Conservation (phyloP, 2,888 invertebrate genomes). For the Dryomyza anilis region DNA sequence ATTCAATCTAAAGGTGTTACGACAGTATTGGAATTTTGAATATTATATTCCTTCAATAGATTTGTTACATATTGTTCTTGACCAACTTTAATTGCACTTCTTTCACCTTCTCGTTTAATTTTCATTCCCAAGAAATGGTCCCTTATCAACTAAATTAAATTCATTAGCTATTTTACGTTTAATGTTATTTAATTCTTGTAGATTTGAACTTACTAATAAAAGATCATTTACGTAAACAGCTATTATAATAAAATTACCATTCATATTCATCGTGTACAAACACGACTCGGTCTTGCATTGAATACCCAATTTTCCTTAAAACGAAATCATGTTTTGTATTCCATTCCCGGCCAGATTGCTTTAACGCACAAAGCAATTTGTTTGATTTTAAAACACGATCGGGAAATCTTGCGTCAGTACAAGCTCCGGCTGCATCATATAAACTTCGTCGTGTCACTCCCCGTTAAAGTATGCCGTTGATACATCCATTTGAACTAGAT, state of each 20-base stretch:
- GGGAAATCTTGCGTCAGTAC: neutral
- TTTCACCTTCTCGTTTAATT: constrained; percentile 16
- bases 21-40: constrained; percentile 18
- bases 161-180: constrained; percentile 6
- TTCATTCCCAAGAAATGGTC: constrained; percentile 26
- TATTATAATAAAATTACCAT: constrained; percentile 8
- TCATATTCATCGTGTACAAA: neutral
- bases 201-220: constrained; percentile 22
- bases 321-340: constrained; percentile 3
- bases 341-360: constrained; percentile 21
- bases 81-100: neutral
- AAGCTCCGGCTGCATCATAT: constrained; percentile 28
- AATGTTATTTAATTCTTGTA: neutral
- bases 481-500: constrained; percentile 22
- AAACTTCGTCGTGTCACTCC: constrained; percentile 1
- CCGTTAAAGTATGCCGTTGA: constrained; percentile 21
- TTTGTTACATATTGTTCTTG: constrained; percentile 10
- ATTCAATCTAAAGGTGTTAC: constrained; percentile 27
- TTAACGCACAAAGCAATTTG: constrained; percentile 24
- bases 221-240: constrained; percentile 26
- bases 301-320: constrained; percentile 18
- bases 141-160: constrained; percentile 21
- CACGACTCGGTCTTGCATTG: constrained; percentile 20
- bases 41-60: constrained; percentile 20
- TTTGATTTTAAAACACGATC: constrained; percentile 23